Conservation (phyloP, 2,888 invertebrate species). For the Zhuqinia jingwanae region DNA sequence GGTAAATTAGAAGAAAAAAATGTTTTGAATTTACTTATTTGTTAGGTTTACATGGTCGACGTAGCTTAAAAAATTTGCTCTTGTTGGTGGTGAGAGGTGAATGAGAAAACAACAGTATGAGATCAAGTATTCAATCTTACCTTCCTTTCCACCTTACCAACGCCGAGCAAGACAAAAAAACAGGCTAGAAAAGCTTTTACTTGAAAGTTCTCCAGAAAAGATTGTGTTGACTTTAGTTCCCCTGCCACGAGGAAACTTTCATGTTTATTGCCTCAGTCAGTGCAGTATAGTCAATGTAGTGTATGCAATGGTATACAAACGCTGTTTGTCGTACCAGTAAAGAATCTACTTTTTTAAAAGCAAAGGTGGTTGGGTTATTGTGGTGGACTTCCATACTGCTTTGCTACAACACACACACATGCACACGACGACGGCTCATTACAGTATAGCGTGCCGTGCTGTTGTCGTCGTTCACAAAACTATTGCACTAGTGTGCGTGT, state of each 20-base stretch:
- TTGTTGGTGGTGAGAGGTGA: neutral
- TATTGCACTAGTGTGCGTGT: neutral
- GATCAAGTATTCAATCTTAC: no score
- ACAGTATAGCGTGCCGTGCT: no score
- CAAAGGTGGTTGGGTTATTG: neutral
- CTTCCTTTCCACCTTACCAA: neutral
- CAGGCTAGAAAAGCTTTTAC: neutral
- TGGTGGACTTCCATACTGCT: neutral
- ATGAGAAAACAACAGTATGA: no score
- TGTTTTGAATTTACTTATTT: neutral
- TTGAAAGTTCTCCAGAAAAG: neutral
- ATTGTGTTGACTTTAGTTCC: constrained; percentile 21
- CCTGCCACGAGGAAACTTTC: neutral
- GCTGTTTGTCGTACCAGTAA: neutral
- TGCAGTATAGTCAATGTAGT: neutral
- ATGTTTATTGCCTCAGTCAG: constrained; percentile 10
- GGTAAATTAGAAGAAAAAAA: neutral
- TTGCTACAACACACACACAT: neutral
- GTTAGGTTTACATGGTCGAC: neutral
- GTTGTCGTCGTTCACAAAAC: no score
- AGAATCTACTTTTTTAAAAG: no score
- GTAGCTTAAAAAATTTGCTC: neutral
- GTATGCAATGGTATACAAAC: neutral
- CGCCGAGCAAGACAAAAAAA: neutral
- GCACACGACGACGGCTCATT: neutral